These are phyloP conservation scores for Ailuropoda melanoleuca DNA, from an alignment of 2,113 vertebrate species.

Conservation along the genomic window DNA sequence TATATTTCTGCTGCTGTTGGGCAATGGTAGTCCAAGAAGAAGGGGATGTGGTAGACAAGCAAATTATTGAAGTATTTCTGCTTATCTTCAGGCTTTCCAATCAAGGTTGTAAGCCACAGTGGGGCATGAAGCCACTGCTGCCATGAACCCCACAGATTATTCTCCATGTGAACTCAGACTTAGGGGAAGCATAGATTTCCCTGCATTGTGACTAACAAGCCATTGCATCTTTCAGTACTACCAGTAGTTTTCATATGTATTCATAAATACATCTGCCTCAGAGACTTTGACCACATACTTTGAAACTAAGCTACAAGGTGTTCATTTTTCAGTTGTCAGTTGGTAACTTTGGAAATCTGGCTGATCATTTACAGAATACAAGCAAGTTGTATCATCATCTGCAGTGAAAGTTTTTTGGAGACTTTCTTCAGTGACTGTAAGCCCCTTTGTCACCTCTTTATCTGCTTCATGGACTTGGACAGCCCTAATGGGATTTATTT, in stretches of 20 bases:
- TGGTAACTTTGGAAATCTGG: constrained; percentile 1
- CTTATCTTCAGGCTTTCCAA: background rate
- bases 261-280: background rate
- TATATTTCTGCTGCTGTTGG: background rate
- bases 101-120: background rate
- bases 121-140: background rate
- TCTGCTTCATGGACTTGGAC: background rate
- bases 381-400: background rate
- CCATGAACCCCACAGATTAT: background rate
- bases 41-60: background rate
- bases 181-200: background rate
- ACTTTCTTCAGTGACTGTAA: background rate
- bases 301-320: background rate
- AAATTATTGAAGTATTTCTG: background rate
- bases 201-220: background rate
- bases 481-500: background rate
- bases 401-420: background rate
- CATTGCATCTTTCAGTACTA: background rate
- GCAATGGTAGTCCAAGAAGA: background rate
- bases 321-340: background rate
- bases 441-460: background rate
- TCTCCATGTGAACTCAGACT: background rate
- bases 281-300: background rate
- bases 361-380: background rate
- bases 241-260: background rate